Evolutionary conservation across 2,113 vertebrate genomes (phyloP), one percentile per base, ranked within the genome.

Genomic region (Chionis minor): DNA sequence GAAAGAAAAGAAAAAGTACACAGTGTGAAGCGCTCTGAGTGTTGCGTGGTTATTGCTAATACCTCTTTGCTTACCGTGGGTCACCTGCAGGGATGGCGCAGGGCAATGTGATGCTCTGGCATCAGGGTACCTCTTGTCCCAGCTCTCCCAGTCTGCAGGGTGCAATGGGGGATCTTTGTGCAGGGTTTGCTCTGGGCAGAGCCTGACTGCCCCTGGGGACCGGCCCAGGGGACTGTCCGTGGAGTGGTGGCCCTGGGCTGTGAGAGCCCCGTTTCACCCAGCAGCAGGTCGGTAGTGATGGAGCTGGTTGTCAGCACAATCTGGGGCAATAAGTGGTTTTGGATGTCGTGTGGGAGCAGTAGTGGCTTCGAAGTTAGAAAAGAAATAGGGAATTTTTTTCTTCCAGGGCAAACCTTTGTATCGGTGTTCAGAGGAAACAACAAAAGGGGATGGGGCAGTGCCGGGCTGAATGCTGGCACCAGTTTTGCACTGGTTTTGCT

Each of bases 181-280:
- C 24, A 13, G 47, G 30, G 17, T 35, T 35, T 49, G 47, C 35
- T 38, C 28, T 44, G 38, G 51, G 59, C 24, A 66, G 28, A 65
- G 49, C 49, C 49, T 23, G 22, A 12, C 49, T 51, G 71, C 28
- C 51, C 23, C 1, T 5, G 11, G 24, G 56, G 59, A 38, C 44
- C 45, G 6, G 19, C 21, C 49, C 2, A 1, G 8, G 35, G 44
- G 14, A 11, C 33, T 23, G 40, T 71, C 61, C 70, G 19, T n/a
- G 58, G 42, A 16, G 51, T 0, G 0, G 2, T 9, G 38, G 9
- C 45, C 1, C 0, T 0, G 2, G 32, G 66, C 66, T 88, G 20
- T 0, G 3, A 26, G 80, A 47, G 33, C n/a, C 54, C 54, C 2
- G 2, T 45, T 27, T 10, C 17, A 4, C 7, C 40, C 58, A 32